Percentiles rank a stretch among this genome's conserved stretches.
These are phyloP conservation scores for Tipula helvola DNA, from an alignment of 2,888 invertebrate genomes.

Conservation along the genomic window DNA sequence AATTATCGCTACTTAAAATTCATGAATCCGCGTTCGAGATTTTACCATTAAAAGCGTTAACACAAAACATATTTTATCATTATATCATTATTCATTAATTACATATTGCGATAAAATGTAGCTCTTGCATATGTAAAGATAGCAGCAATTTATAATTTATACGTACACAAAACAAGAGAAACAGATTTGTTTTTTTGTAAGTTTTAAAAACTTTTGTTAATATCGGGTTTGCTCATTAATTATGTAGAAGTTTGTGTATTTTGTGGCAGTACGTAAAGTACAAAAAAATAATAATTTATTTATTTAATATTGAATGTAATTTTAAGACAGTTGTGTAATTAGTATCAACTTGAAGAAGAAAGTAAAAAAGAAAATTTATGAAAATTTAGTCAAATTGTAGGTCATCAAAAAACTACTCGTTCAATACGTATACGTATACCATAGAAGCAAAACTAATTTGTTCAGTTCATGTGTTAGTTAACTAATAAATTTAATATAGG, in stretches of 20 bases:
- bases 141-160: background rate
- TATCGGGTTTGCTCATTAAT: background rate
- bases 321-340: background rate
- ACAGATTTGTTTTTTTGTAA: background rate
- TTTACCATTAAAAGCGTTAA: too few relatives aligned
- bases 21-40: too few relatives aligned
- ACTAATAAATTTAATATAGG: background rate
- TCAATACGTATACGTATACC: background rate
- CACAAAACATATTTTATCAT: too few relatives aligned
- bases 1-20: background rate
- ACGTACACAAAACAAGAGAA: background rate
- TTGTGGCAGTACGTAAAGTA: background rate
- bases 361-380: background rate
- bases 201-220: background rate
- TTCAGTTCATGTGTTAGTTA: background rate
- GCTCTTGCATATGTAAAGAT: background rate
- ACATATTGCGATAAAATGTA: background rate
- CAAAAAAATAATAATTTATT: background rate
- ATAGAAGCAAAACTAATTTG: background rate
- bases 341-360: background rate
- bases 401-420: background rate
- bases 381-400: background rate
- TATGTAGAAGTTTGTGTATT: background rate
- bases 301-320: background rate
- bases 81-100: background rate